Evolutionary conservation across 1,140 invertebrate species (phyloP), one percentile per base, ranked within the genome.

Genomic region (Psix sp.): DNA sequence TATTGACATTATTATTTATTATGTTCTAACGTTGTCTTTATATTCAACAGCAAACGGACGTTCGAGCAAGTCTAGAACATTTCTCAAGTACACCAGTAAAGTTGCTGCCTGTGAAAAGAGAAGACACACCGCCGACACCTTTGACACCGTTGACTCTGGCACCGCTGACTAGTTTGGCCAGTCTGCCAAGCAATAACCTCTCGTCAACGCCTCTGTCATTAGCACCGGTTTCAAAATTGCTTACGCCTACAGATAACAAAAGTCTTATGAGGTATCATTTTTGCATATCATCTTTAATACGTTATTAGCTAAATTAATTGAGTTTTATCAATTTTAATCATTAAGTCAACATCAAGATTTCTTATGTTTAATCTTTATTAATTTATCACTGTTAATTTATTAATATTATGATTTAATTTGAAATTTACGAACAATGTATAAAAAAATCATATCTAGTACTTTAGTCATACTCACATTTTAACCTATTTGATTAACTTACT

Each of bases 141-240:
- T 70, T 86, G 78, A 83, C 85, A 72, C 85, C 86, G 13, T 79
- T 87, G 60, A 79, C 84, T 35, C 80, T 87, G 60, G 78, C 84
- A 70, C 86, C 86, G 17, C 70, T 87, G 46, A 87, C 84, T 77
- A 87, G 84, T 81, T 81, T 87, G 78, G 83, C 86, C 48, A 87
- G 81, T 79, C 81, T 87, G 67, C 84, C 84, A 38, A 85, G 76
- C 77, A 83, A 77, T 80, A 86, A 83, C 67, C 82, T 84, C 54
- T 78, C 84, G 40, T 84, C 84, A 54, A 84, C 85, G 60, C 85
- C 85, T 29, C 68, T 86, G 45, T 86, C 85, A 36, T 81, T 86
- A 18, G 81, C 85, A 42, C 86, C 84, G 5, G 77, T 82, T 65
- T 88, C 85, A 20, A 86, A 86, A 76, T 78, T 86, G 70, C 80